phyloP scores from a whole-genome alignment of 1,140 invertebrate species.

The Semibalanus balanoides region DNA sequence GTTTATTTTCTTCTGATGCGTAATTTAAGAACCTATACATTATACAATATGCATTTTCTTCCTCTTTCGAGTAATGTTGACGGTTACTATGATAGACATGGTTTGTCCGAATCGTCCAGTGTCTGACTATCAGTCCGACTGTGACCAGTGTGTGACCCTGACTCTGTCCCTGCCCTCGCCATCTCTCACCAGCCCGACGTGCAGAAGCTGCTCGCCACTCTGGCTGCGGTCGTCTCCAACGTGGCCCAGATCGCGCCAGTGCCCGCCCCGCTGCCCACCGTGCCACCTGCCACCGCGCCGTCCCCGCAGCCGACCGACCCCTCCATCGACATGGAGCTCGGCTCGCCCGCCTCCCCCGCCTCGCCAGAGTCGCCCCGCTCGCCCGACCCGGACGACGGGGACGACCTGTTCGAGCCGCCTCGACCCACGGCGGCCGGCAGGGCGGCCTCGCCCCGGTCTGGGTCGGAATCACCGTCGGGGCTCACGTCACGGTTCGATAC shows the following conservation, averaged over 20 bases:
- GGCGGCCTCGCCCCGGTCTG: constrained; percentile 25
- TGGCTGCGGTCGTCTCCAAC: not conserved
- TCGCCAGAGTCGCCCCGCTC: constrained; percentile 53
- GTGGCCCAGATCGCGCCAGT: not conserved
- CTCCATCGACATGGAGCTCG: constrained; percentile 45
- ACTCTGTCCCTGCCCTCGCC: no score
- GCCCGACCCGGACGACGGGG: constrained; percentile 60
- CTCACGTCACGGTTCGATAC: not conserved
- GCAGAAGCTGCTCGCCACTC: not conserved
- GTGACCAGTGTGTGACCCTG: no score
- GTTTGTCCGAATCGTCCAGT: no score
- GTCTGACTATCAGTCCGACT: no score
- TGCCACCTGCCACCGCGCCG: no score
- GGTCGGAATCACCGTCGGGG: constrained; percentile 20
- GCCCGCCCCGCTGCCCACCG: not conserved
- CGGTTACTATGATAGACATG: no score
- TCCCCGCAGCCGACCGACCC: no score
- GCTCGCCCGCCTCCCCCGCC: constrained; percentile 29
- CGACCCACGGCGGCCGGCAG: constrained; percentile 26
- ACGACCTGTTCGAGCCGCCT: constrained; percentile 68
- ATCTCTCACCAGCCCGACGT: not conserved
- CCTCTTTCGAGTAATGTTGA: no score
- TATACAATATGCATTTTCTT: no score
- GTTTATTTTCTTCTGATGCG: no score
- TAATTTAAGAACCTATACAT: no score